These are phyloP conservation scores for Myotis brandtii DNA, from an alignment of 2,113 vertebrate species.

Conservation along the genomic window DNA sequence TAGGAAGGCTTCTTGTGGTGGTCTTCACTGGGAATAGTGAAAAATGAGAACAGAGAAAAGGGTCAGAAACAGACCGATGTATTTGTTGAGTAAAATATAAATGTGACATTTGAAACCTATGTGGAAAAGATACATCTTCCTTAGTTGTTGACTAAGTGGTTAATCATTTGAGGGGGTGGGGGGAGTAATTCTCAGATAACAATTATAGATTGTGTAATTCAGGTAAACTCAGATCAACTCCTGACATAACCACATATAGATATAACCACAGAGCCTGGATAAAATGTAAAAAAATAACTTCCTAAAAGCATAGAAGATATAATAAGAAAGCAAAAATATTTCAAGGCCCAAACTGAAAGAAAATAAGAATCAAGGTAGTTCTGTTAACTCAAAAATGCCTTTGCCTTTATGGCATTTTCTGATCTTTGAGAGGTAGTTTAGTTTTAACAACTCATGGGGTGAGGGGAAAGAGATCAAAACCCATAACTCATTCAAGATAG, in stretches of 20 bases:
- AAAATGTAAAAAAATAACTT: background rate
- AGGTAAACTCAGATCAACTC: background rate
- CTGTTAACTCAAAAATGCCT: background rate
- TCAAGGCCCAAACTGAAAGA: background rate
- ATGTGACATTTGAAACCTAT: constrained; percentile 36
- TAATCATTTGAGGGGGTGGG: background rate
- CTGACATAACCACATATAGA: background rate
- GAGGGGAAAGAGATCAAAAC: background rate
- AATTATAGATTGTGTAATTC: background rate
- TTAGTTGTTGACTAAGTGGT: background rate
- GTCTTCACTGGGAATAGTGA: background rate
- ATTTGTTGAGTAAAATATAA: constrained; percentile 23
- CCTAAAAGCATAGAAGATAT: background rate
- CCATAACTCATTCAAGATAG: background rate
- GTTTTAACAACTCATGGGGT: background rate
- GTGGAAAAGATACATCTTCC: constrained; percentile 11
- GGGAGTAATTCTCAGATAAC: background rate
- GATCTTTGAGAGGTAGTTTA: background rate
- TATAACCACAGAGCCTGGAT: background rate
- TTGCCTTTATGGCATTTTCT: background rate
- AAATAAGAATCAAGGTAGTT: background rate
- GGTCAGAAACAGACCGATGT: background rate
- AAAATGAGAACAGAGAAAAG: background rate
- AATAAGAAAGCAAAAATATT: background rate
- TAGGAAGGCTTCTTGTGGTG: background rate